Conservation (phyloP, 2,888 invertebrate genomes). For the Lithophane leautieri region DNA sequence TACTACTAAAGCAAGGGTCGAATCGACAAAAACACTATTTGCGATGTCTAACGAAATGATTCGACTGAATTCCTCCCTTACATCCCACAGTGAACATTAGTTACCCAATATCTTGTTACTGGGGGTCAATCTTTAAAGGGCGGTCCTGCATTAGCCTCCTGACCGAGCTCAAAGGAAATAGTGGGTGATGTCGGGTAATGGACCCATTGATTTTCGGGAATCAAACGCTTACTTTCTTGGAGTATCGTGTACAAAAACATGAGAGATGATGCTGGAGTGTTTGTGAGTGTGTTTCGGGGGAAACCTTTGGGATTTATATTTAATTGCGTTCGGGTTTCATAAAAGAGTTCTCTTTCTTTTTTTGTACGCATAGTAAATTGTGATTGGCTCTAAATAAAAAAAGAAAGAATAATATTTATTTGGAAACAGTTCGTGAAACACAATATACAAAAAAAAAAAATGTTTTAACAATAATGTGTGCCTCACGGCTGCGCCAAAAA, state of each 20-base stretch:
- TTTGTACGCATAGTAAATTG: too few relatives aligned
- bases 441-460: too few relatives aligned
- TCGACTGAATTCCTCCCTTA: constrained; percentile 68
- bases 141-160: constrained; percentile 83
- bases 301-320: background rate
- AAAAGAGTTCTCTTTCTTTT: background rate
- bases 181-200: constrained; percentile 82
- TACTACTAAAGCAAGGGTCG: constrained; percentile 49
- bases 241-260: constrained; percentile 71
- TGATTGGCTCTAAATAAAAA: too few relatives aligned
- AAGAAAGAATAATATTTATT: too few relatives aligned
- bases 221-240: constrained; percentile 75
- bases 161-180: constrained; percentile 84
- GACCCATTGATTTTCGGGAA: constrained; percentile 84
- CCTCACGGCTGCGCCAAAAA: too few relatives aligned
- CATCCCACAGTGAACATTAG: constrained; percentile 68
- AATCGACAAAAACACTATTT: constrained; percentile 69
- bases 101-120: constrained; percentile 78
- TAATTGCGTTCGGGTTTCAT: background rate
- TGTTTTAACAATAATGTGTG: too few relatives aligned
- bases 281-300: constrained; percentile 7
- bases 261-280: constrained; percentile 44
- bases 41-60: constrained; percentile 70
- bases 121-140: constrained; percentile 83
- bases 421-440: too few relatives aligned